Conservation (phyloP, 53 echinoderm and acorn worm species). For the Stichopus horrens region DNA sequence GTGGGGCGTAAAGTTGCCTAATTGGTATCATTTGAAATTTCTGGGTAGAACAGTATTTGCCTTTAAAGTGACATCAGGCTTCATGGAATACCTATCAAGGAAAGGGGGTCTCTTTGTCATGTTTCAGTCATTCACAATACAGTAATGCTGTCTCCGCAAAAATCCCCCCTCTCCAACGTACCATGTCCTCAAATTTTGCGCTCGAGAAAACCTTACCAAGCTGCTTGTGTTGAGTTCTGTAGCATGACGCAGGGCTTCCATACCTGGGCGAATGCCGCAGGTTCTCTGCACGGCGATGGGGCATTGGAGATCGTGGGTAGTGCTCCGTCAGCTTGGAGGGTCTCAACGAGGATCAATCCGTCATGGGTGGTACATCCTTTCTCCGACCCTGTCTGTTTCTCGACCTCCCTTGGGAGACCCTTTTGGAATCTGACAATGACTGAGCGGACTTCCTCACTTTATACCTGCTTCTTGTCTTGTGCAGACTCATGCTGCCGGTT, state of each 20-base stretch:
- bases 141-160: no score
- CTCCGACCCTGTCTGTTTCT: neutral
- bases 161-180: no score
- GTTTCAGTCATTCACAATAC: no score
- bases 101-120: no score
- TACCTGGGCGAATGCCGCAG: neutral
- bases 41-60: no score
- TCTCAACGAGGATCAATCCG: neutral
- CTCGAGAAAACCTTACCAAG: neutral
- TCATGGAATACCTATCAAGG: no score
- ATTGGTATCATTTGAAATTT: no score
- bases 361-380: neutral
- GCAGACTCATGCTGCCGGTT: constrained; percentile 23
- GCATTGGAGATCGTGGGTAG: neutral
- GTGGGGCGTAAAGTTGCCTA: no score
- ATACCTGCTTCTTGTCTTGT: constrained; percentile 16
- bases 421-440: neutral
- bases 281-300: neutral
- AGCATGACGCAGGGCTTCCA: neutral
- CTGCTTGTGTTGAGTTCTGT: neutral
- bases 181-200: no score
- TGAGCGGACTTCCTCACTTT: constrained; percentile 23
- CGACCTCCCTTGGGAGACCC: neutral
- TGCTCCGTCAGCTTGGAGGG: neutral
- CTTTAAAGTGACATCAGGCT: no score